Conservation (phyloP, 2,888 invertebrate species). For the Drosophila recens region DNA sequence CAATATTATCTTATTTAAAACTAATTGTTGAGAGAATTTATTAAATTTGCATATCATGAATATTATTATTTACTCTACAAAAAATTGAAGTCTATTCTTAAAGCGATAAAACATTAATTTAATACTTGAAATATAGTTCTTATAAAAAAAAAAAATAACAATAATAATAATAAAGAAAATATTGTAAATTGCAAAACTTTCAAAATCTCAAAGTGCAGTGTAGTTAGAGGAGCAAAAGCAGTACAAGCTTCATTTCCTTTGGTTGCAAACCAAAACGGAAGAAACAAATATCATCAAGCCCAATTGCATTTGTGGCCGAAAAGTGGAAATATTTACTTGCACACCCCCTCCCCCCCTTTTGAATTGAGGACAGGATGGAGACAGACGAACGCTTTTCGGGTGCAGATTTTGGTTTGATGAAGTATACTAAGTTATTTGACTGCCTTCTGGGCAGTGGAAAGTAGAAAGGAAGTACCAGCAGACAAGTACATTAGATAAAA, state of each 20-base stretch:
- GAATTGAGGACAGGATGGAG: conserved; percentile 6
- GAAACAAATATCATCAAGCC: conserved; percentile 81
- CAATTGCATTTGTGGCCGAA: conserved; percentile 82
- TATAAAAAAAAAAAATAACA: background rate
- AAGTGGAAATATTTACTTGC: conserved; percentile 80
- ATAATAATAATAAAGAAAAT: background rate
- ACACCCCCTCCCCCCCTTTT: conserved; percentile 13
- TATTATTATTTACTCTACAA: no score
- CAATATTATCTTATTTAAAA: no score
- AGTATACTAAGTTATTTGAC: conserved; percentile 59
- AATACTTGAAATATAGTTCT: background rate
- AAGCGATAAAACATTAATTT: no score
- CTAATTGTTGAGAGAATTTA: no score
- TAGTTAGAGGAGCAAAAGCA: conserved; percentile 29
- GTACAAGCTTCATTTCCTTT: conserved; percentile 72
- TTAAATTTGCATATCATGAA: no score
- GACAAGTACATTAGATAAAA: conserved; percentile 59
- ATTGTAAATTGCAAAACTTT: conserved; percentile 8
- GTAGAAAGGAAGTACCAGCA: conserved; percentile 38
- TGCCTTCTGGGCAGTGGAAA: conserved; percentile 34
- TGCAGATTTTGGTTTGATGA: conserved; percentile 48
- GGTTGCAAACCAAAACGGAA: conserved; percentile 70
- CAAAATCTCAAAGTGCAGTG: conserved; percentile 34
- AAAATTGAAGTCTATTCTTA: no score
- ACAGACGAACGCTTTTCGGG: conserved; percentile 24